Conservation (phyloP, 2,113 vertebrate species). For the Scalopus aquaticus region DNA sequence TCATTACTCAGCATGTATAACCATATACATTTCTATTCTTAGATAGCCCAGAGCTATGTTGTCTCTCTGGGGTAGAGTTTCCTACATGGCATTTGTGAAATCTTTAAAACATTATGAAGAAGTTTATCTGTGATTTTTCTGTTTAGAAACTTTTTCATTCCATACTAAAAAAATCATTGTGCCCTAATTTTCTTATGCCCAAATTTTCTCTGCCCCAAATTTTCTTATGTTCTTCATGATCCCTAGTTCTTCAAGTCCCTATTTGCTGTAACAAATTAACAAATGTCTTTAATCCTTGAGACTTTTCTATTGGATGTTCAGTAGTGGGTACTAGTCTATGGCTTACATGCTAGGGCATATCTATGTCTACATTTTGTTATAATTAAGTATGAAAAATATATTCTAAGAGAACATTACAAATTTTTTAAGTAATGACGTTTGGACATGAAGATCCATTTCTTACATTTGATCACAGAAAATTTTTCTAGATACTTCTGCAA, state of each 20-base stretch:
- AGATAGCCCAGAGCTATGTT: too few relatives aligned
- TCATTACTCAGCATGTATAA: too few relatives aligned
- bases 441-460: neutral
- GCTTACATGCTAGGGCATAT: neutral
- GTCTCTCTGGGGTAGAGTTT: too few relatives aligned
- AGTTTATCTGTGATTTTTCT: constrained; percentile 9
- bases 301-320: neutral
- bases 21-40: too few relatives aligned
- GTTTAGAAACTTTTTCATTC: neutral
- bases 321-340: neutral
- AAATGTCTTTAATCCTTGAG: neutral
- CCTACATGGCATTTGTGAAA: neutral
- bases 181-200: too few relatives aligned
- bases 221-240: neutral
- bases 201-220: neutral
- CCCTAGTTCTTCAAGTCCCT: too few relatives aligned
- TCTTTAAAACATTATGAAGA: neutral
- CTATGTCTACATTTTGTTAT: neutral
- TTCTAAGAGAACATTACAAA: neutral
- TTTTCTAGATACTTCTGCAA: neutral
- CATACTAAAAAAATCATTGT: neutral
- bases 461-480: neutral
- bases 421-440: neutral
- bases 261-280: neutral
- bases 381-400: neutral